These are phyloP conservation scores for Platichthys flesus DNA, from an alignment of 2,113 vertebrate genomes.

Conservation along the genomic window DNA sequence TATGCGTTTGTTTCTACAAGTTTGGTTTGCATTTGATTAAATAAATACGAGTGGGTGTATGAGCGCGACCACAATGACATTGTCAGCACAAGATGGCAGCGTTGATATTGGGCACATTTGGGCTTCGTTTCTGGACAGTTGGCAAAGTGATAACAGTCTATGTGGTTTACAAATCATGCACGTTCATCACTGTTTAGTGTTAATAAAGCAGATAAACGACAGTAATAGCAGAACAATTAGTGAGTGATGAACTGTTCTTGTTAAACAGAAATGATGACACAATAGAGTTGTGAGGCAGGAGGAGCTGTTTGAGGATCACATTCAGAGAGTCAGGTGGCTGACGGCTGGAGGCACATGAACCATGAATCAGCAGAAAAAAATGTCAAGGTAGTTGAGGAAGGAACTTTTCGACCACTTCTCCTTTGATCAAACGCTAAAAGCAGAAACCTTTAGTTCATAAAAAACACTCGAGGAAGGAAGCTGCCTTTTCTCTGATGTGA, in stretches of 20 bases:
- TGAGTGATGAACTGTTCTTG: neutral
- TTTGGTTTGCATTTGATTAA: too few relatives aligned
- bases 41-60: too few relatives aligned
- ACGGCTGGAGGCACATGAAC: neutral
- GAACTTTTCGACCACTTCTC: neutral
- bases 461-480: neutral
- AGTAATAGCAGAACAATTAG: slow-evolving; percentile 11
- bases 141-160: neutral
- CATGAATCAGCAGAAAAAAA: neutral
- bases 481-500: neutral
- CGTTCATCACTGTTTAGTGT: neutral
- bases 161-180: neutral
- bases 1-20: too few relatives aligned
- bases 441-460: neutral
- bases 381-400: neutral
- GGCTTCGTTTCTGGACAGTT: too few relatives aligned
- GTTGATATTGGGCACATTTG: too few relatives aligned
- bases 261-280: slow-evolving; percentile 4
- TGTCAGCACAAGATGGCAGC: too few relatives aligned
- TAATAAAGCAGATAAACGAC: slow-evolving; percentile 16
- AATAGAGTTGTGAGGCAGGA: neutral
- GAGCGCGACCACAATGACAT: too few relatives aligned
- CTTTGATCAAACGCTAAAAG: neutral
- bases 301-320: neutral
- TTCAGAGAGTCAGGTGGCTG: neutral